phyloP scores from a whole-genome alignment of 2,888 invertebrate species.

The Cantharis lateralis region DNA sequence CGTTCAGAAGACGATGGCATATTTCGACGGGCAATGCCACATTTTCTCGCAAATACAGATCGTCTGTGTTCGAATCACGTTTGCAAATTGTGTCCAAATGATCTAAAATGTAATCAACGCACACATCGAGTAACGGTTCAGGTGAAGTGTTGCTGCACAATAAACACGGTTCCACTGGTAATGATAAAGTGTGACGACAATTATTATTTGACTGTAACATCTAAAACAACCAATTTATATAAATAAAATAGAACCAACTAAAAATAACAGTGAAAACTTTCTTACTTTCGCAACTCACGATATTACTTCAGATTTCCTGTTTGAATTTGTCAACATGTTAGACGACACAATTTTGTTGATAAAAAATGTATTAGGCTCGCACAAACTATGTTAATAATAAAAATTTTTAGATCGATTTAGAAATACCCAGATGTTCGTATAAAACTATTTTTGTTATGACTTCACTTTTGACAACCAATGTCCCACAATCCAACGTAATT shows the following conservation, averaged over 20 bases:
- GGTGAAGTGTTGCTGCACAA: constrained; percentile 57
- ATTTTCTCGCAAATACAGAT: constrained; percentile 63
- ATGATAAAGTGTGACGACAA: constrained; percentile 52
- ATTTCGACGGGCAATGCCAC: constrained; percentile 72
- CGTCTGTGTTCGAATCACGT: constrained; percentile 54
- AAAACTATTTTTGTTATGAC: constrained; percentile 52
- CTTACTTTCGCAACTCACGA: constrained; percentile 12
- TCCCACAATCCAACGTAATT: constrained; percentile 35
- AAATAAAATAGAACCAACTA: constrained; percentile 10
- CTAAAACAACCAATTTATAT: constrained; percentile 36
- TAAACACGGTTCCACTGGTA: constrained; percentile 52
- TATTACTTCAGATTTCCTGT: not conserved
- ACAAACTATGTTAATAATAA: constrained; percentile 18
- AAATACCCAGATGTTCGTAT: constrained; percentile 47
- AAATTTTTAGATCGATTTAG: constrained; percentile 26
- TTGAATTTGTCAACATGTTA: not conserved
- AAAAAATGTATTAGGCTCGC: not conserved
- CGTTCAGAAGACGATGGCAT: constrained; percentile 69
- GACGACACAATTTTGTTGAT: not conserved
- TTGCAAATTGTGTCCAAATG: constrained; percentile 67
- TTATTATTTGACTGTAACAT: constrained; percentile 46
- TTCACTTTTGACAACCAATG: constrained; percentile 46
- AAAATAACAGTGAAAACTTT: constrained; percentile 17
- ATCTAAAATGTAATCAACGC: constrained; percentile 65
- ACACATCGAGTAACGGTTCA: constrained; percentile 66